Percentiles rank a stretch among this genome's conserved stretches.
phyloP scores from a whole-genome alignment of 2,888 invertebrate genomes.

The Phragmatobia fuliginosa region DNA sequence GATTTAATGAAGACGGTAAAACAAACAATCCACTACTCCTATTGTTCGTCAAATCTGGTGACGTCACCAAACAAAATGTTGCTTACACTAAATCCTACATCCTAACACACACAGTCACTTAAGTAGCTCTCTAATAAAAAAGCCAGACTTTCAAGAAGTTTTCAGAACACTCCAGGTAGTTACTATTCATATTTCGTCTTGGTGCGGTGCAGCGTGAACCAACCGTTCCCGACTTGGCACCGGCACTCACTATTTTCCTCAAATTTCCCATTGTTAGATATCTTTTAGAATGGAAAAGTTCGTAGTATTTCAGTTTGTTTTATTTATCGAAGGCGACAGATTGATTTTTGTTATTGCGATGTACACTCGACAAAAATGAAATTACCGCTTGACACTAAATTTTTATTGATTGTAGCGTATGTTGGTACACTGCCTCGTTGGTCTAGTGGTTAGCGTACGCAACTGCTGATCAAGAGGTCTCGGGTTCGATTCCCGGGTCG shows the following conservation, averaged over 20 bases:
- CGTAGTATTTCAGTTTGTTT: slow-evolving; percentile 17
- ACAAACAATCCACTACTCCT: too few relatives aligned
- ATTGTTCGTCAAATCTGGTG: too few relatives aligned
- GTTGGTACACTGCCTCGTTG: too few relatives aligned
- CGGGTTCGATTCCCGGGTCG: too few relatives aligned
- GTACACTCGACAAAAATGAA: neutral
- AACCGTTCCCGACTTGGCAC: slow-evolving; percentile 35
- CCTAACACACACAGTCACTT: neutral
- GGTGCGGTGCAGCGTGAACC: slow-evolving; percentile 26
- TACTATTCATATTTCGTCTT: slow-evolving; percentile 38
- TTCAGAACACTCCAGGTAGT: slow-evolving; percentile 5
- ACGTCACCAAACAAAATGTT: neutral
- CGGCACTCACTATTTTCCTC: slow-evolving; percentile 30
- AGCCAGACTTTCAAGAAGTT: slow-evolving; percentile 8
- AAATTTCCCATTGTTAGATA: slow-evolving; percentile 40
- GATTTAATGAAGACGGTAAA: too few relatives aligned
- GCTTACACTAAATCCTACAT: neutral
- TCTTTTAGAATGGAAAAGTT: slow-evolving; percentile 34
- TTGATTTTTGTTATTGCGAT: slow-evolving; percentile 5
- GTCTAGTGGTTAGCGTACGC: too few relatives aligned
- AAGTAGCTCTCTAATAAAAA: neutral
- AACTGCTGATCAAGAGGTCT: too few relatives aligned
- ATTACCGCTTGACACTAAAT: neutral
- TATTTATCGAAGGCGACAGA: slow-evolving; percentile 7
- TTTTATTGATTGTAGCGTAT: neutral